phyloP scores from a whole-genome alignment of 2,888 invertebrate genomes.

The Ctenicera cuprea region DNA sequence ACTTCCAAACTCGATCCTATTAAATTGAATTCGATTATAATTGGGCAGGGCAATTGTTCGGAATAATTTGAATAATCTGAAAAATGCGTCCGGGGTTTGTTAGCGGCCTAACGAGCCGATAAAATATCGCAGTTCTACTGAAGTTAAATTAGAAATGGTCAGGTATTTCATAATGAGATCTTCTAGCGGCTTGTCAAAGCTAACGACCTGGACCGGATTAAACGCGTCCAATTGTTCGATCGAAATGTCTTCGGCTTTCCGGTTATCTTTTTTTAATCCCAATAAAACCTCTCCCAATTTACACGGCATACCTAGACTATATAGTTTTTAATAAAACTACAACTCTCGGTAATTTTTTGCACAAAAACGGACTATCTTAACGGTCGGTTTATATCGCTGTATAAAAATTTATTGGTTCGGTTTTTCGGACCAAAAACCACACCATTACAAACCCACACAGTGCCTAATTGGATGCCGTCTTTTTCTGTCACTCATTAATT shows the following conservation, averaged over 20 bases:
- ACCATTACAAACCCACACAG: slow-evolving; percentile 57
- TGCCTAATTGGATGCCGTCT: slow-evolving; percentile 66
- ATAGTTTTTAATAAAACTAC: slow-evolving; percentile 22
- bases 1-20: slow-evolving; percentile 6
- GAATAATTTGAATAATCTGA: slow-evolving; percentile 26
- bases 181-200: slow-evolving; percentile 49
- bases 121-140: slow-evolving; percentile 39
- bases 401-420: slow-evolving; percentile 38
- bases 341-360: slow-evolving; percentile 15
- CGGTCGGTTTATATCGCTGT: slow-evolving; percentile 29
- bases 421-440: slow-evolving; percentile 23
- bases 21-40: not conserved
- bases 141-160: slow-evolving; percentile 49
- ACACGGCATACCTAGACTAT: slow-evolving; percentile 9
- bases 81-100: slow-evolving; percentile 29
- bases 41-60: slow-evolving; percentile 17
- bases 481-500: slow-evolving; percentile 66
- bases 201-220: slow-evolving; percentile 46
- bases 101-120: slow-evolving; percentile 38
- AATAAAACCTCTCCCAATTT: slow-evolving; percentile 15
- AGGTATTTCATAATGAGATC: slow-evolving; percentile 53
- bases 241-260: slow-evolving; percentile 35
- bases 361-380: slow-evolving; percentile 23
- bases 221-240: slow-evolving; percentile 47
- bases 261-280: slow-evolving; percentile 21